Percentiles rank a stretch among this genome's conserved stretches.
Evolutionary conservation across 2,797 vertebrate genomes (phyloP).

Genomic region (Anas bernieri): DNA sequence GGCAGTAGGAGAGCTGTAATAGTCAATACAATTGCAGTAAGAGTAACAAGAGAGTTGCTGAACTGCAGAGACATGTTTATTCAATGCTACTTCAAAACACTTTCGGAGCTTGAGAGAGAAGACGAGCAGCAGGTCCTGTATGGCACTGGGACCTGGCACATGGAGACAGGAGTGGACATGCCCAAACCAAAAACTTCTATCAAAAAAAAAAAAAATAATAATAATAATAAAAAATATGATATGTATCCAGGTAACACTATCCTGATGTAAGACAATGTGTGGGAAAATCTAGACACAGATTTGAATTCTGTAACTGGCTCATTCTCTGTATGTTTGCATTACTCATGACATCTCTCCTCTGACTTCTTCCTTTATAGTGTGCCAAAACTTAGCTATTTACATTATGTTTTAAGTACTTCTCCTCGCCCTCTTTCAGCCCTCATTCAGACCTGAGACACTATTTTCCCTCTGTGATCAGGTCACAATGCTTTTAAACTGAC

Average conservation of each 20-base stretch:
- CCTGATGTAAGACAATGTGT: not conserved
- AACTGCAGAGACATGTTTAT: slow-evolving; percentile 3
- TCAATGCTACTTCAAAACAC: slow-evolving; percentile 38
- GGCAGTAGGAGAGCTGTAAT: slow-evolving; percentile 20
- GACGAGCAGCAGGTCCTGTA: not conserved
- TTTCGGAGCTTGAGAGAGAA: slow-evolving; percentile 45
- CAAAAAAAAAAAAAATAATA: not conserved
- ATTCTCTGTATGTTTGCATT: not conserved
- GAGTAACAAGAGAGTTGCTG: slow-evolving; percentile 27
- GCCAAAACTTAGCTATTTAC: not conserved
- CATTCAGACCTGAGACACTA: not conserved
- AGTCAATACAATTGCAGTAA: slow-evolving; percentile 40
- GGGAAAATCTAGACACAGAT: not conserved
- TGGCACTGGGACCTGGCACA: slow-evolving; percentile 20
- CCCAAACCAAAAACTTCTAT: not conserved
- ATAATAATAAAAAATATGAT: not conserved
- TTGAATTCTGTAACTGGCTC: not conserved
- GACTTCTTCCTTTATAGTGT: not conserved
- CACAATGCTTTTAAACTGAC: not conserved
- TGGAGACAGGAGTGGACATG: not conserved
- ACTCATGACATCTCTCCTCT: not conserved
- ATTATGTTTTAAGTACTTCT: not conserved
- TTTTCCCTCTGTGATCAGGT: not conserved
- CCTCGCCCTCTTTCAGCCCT: not conserved
- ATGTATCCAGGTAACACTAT: not conserved